Evolutionary conservation across 2,797 vertebrate genomes (phyloP).

Genomic region (Discoglossus pictus): DNA sequence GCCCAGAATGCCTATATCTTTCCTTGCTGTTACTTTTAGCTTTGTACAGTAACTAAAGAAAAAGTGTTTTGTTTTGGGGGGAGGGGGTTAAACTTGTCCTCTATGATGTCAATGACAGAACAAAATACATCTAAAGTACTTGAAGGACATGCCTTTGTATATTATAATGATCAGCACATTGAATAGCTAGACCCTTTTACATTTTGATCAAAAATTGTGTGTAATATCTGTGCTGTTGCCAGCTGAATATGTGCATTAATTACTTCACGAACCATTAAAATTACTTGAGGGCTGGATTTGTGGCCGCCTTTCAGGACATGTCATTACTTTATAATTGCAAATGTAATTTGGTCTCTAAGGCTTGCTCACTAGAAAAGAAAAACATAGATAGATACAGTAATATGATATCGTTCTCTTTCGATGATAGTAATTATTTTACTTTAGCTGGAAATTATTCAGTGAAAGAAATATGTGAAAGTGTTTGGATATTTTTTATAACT

Average conservation of each 20-base stretch:
- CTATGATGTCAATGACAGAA: neutral
- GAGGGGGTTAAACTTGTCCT: too few relatives aligned
- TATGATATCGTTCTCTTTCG: neutral
- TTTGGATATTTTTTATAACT: too few relatives aligned
- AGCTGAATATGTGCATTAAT: slow-evolving; percentile 39
- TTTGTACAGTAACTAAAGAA: too few relatives aligned
- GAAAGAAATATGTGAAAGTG: too few relatives aligned
- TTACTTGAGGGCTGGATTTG: neutral
- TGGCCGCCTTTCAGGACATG: slow-evolving; percentile 14
- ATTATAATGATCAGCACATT: slow-evolving; percentile 13
- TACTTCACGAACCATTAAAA: slow-evolving; percentile 28
- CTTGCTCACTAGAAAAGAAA: slow-evolving; percentile 4
- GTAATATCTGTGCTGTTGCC: slow-evolving; percentile 13
- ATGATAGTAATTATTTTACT: too few relatives aligned
- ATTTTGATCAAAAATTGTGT: slow-evolving; percentile 13
- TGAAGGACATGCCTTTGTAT: neutral
- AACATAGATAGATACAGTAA: slow-evolving; percentile 1
- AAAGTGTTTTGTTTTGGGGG: too few relatives aligned
- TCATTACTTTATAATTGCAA: slow-evolving; percentile 26
- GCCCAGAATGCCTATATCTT: too few relatives aligned
- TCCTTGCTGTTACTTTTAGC: too few relatives aligned
- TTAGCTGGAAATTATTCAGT: too few relatives aligned
- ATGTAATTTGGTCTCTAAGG: slow-evolving; percentile 36
- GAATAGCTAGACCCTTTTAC: neutral
- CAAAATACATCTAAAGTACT: neutral